Evolutionary conservation across 2,797 vertebrate genomes (phyloP).

Genomic region (Micrastur ruficollis): DNA sequence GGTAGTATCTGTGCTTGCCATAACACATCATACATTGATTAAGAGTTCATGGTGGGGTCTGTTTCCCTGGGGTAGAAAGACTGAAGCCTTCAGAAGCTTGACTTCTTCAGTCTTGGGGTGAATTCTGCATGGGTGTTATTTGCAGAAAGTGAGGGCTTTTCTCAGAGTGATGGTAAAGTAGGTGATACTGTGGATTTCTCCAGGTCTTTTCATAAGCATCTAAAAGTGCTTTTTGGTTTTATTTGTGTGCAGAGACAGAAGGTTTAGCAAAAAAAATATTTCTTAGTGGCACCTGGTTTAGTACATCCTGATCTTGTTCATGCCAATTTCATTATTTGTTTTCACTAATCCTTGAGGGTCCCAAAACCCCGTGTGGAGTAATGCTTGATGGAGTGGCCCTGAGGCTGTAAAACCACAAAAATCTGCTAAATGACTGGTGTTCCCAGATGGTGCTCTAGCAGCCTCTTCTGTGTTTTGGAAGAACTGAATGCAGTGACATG

Average conservation of each 20-base stretch:
- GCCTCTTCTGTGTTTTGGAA: neutral
- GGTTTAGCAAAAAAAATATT: neutral
- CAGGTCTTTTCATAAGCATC: neutral
- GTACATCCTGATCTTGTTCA: neutral
- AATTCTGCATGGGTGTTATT: neutral
- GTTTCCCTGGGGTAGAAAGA: neutral
- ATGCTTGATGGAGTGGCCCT: neutral
- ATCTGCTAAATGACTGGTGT: neutral
- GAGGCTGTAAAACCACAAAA: neutral
- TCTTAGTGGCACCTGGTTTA: neutral
- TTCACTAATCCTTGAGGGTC: neutral
- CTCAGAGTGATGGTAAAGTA: neutral
- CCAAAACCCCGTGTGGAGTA: neutral
- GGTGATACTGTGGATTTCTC: neutral
- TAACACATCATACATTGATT: fast-evolving
- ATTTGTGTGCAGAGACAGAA: neutral
- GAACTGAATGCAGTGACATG: neutral
- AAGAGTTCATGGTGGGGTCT: neutral
- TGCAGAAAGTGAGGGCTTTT: neutral
- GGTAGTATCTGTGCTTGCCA: neutral
- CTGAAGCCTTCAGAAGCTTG: neutral
- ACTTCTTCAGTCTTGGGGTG: neutral
- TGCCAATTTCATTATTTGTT: neutral
- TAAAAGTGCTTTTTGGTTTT: neutral
- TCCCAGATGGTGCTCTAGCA: neutral